phyloP scores from a whole-genome alignment of 2,797 vertebrate genomes.

The Pseudochirops cupreus region DNA sequence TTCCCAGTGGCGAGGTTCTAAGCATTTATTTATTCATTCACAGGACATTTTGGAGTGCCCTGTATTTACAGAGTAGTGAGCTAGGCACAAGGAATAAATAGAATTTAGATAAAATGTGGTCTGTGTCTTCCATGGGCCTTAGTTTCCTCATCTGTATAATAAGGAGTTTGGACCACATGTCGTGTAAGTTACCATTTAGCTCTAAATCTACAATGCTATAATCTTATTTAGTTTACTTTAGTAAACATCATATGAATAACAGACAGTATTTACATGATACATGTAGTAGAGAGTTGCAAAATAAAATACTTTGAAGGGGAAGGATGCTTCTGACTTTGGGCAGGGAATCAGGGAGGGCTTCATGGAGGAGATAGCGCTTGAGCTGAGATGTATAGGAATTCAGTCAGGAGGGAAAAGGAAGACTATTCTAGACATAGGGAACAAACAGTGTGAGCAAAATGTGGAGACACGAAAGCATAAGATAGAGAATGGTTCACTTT shows the following conservation, averaged over 20 bases:
- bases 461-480: neutral
- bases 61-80: neutral
- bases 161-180: slow-evolving; percentile 46
- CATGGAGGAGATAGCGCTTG: neutral
- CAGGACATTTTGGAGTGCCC: neutral
- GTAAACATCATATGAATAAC: neutral
- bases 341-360: neutral
- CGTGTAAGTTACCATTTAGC: neutral
- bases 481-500: neutral
- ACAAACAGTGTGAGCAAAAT: neutral
- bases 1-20: neutral
- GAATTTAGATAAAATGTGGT: neutral
- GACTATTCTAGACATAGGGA: neutral
- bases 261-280: neutral
- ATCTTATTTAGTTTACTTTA: neutral
- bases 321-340: neutral
- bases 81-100: neutral
- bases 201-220: neutral
- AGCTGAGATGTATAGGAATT: neutral
- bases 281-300: neutral
- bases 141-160: slow-evolving; percentile 37
- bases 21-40: neutral
- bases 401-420: neutral
- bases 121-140: slow-evolving; percentile 27
- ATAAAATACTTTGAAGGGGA: neutral